Percentiles rank a stretch among this genome's conserved stretches.
These are phyloP conservation scores for Himalopsyche tibetana DNA, from an alignment of 2,888 invertebrate species.

Conservation along the genomic window DNA sequence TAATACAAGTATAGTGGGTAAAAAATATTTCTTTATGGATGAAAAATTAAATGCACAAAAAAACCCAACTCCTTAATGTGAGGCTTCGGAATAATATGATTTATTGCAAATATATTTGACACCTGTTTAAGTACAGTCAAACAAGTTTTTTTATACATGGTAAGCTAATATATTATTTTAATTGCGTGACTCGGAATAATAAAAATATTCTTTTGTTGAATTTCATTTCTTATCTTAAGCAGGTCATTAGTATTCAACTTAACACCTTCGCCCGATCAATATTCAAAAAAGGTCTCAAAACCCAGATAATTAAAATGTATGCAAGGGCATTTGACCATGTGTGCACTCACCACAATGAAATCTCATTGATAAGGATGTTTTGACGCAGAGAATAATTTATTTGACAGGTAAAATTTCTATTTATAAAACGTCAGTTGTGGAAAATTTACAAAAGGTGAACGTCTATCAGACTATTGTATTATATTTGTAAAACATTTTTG, in stretches of 20 bases:
- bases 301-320: slow-evolving; percentile 61
- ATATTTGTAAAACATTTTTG: too few relatives aligned
- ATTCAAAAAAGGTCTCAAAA: slow-evolving; percentile 61
- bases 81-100: neutral
- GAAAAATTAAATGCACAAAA: too few relatives aligned
- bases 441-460: neutral
- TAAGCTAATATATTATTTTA: too few relatives aligned
- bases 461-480: neutral
- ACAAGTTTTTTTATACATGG: too few relatives aligned
- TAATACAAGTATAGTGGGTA: too few relatives aligned
- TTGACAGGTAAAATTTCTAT: slow-evolving; percentile 39
- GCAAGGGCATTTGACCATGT: slow-evolving; percentile 41
- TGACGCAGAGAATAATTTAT: slow-evolving; percentile 26
- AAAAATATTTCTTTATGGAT: too few relatives aligned
- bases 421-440: neutral
- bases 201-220: slow-evolving; percentile 2
- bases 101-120: neutral
- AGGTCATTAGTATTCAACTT: slow-evolving; percentile 44
- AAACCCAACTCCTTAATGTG: too few relatives aligned
- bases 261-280: slow-evolving; percentile 48
- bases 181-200: too few relatives aligned
- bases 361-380: slow-evolving; percentile 21
- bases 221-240: slow-evolving; percentile 1
- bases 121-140: neutral
- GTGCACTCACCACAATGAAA: slow-evolving; percentile 22